Evolutionary conservation across 1,140 invertebrate species (phyloP).

Genomic region (Drosophila seguyi): DNA sequence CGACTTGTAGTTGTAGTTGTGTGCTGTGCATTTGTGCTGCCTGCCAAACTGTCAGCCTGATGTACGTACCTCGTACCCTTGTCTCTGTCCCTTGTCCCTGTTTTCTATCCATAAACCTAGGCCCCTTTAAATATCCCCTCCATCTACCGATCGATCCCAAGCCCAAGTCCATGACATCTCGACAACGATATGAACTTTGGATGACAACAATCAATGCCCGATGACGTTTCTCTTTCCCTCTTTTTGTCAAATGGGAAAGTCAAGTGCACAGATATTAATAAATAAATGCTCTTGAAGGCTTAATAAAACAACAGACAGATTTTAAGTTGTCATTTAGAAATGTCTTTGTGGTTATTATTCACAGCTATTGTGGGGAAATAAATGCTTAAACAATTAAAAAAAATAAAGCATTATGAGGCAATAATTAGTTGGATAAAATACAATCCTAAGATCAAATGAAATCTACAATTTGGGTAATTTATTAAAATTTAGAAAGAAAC

Average conservation of each 20-base stretch:
- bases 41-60: slow-evolving; percentile 40
- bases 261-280: slow-evolving; percentile 8
- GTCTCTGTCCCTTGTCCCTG: background rate
- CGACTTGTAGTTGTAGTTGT: slow-evolving; percentile 28
- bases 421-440: background rate
- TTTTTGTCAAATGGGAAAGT: slow-evolving; percentile 21
- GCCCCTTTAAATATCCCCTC: background rate
- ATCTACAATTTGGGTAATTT: background rate
- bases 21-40: slow-evolving; percentile 46
- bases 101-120: background rate
- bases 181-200: slow-evolving; percentile 31
- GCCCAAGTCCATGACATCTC: slow-evolving; percentile 11
- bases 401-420: too few relatives aligned
- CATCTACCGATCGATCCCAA: background rate
- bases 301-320: background rate
- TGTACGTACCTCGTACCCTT: slow-evolving; percentile 12
- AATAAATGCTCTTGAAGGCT: background rate
- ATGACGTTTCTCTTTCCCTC: slow-evolving; percentile 36
- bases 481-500: too few relatives aligned
- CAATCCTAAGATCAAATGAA: too few relatives aligned
- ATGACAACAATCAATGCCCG: slow-evolving; percentile 39
- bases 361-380: background rate
- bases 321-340: background rate
- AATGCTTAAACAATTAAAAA: background rate
- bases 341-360: background rate